Evolutionary conservation across 2,888 invertebrate genomes (phyloP).

Genomic region (Bugulina stolonifera): DNA sequence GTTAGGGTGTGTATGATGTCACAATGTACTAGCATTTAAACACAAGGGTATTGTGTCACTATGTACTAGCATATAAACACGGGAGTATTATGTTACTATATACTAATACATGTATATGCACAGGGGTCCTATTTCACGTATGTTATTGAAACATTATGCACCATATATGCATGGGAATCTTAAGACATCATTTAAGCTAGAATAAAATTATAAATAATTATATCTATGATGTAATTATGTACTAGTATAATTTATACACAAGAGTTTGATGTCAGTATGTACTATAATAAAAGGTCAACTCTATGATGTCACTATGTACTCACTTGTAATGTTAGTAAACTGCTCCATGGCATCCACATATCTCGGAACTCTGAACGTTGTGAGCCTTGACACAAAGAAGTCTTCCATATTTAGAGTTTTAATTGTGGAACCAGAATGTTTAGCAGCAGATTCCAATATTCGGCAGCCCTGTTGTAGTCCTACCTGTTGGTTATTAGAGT

Average conservation of each 20-base stretch:
- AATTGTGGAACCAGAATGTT: conserved; percentile 34
- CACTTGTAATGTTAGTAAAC: conserved; percentile 36
- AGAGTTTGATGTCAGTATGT: too few species aligned
- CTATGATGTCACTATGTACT: too few species aligned
- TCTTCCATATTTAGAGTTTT: conserved; percentile 37
- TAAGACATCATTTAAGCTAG: too few species aligned
- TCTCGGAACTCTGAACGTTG: conserved; percentile 33
- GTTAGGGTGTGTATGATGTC: too few species aligned
- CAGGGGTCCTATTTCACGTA: too few species aligned
- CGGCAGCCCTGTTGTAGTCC: not conserved
- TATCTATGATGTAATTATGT: not conserved
- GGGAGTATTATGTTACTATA: not conserved
- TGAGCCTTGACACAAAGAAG: conserved; percentile 37
- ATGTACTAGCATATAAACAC: not conserved
- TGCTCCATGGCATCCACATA: conserved; percentile 33
- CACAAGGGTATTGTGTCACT: not conserved
- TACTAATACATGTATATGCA: not conserved
- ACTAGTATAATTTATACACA: not conserved
- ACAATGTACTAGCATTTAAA: too few species aligned
- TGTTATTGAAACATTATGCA: too few species aligned
- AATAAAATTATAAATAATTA: too few species aligned
- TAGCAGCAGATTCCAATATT: conserved; percentile 37
- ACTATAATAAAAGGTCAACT: too few species aligned
- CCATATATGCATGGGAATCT: too few species aligned
- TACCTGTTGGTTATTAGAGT: not conserved